Percentiles rank a stretch among this genome's conserved stretches.
phyloP scores from a whole-genome alignment of 2,113 vertebrate species.

The Zingel zingel region DNA sequence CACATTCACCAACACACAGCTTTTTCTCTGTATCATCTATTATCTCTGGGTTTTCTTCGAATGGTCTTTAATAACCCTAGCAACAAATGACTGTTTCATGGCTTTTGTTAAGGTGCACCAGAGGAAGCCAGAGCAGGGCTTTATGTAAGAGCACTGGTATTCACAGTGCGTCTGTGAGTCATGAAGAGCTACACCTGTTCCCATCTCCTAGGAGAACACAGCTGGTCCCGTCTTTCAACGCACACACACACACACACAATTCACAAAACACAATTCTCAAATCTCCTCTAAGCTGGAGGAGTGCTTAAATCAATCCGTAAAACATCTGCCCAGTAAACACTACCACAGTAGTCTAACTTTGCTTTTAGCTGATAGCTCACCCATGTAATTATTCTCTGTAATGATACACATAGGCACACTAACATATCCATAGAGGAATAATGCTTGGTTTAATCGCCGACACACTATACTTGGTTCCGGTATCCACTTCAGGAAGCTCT shows the following conservation, averaged over 20 bases:
- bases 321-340: constrained; percentile 60
- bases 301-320: constrained; percentile 27
- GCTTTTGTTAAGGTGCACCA: constrained; percentile 69
- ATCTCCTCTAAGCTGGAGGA: constrained; percentile 31
- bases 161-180: constrained; percentile 59
- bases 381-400: constrained; percentile 32
- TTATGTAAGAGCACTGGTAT: constrained; percentile 61
- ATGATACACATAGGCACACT: constrained; percentile 37
- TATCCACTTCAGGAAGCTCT: constrained; percentile 50
- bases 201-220: constrained; percentile 67
- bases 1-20: constrained; percentile 36
- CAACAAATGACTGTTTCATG: constrained; percentile 68
- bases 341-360: constrained; percentile 29
- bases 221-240: constrained; percentile 66
- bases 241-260: constrained; percentile 26
- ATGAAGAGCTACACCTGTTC: constrained; percentile 71
- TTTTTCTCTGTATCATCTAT: constrained; percentile 27
- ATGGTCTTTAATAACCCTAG: constrained; percentile 71
- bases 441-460: constrained; percentile 25
- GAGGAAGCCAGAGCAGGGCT: constrained; percentile 60
- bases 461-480: constrained; percentile 53
- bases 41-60: constrained; percentile 31
- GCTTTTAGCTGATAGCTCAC: constrained; percentile 48
- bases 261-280: constrained; percentile 56
- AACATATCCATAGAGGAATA: constrained; percentile 34